Conservation (phyloP, 2,888 invertebrate genomes). For the Drosophila conformis region DNA sequence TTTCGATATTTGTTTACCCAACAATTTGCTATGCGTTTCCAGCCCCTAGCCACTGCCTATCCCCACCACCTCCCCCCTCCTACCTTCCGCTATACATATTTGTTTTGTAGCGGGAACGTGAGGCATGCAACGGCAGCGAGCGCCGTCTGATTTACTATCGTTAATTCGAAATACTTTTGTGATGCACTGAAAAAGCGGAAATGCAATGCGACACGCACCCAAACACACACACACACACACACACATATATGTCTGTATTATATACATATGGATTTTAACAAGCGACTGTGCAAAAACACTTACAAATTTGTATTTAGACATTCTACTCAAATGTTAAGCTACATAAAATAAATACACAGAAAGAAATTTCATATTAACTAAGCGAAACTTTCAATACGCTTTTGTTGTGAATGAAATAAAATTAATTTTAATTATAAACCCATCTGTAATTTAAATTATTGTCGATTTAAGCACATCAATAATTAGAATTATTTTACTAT, state of each 20-base stretch:
- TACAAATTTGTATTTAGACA: conserved; percentile 11
- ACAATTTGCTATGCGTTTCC: conserved; percentile 57
- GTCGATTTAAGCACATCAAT: background rate
- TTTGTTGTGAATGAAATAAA: background rate
- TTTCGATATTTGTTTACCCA: conserved; percentile 70
- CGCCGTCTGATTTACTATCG: conserved; percentile 63
- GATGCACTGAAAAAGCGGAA: conserved; percentile 66
- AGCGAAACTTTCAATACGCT: conserved; percentile 2
- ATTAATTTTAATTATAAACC: too few relatives aligned
- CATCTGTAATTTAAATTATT: too few relatives aligned
- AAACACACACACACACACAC: background rate
- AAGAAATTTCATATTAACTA: background rate
- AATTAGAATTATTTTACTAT: background rate
- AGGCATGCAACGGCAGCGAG: conserved; percentile 22
- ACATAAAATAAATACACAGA: conserved; percentile 6
- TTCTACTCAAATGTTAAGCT: conserved; percentile 7
- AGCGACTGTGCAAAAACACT: conserved; percentile 51
- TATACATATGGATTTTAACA: conserved; percentile 40
- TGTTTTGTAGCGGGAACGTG: conserved; percentile 11
- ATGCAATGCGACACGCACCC: conserved; percentile 59
- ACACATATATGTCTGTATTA: background rate
- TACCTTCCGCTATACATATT: background rate
- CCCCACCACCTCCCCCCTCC: background rate
- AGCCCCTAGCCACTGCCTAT: background rate
- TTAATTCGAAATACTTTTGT: conserved; percentile 70